A percentile compares a stretch with the other conserved stretches of the same genome.
Evolutionary conservation across 30 jellyfish, hydroid and myxozoan genomes (phyloP).

Genomic region (Catostylus mosaicus): DNA sequence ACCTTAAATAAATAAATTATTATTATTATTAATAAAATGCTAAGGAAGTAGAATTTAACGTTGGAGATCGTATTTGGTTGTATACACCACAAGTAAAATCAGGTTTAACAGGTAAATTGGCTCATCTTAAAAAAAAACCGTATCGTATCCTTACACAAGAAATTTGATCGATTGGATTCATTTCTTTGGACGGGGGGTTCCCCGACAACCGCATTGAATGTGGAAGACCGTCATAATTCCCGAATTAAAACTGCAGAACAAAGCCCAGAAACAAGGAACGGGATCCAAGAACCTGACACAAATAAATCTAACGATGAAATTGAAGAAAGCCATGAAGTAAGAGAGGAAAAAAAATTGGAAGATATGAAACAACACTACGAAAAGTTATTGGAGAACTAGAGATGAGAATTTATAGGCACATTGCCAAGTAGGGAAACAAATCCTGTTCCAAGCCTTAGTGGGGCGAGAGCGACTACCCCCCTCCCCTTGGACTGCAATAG

Average conservation of each 20-base stretch:
- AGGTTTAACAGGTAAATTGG: too few relatives aligned
- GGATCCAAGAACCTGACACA: slow-evolving; percentile 27
- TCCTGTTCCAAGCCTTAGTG: too few relatives aligned
- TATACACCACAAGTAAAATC: too few relatives aligned
- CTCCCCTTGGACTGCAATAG: too few relatives aligned
- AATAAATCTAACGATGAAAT: neutral
- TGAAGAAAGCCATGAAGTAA: neutral
- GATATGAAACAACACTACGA: slow-evolving; percentile 30
- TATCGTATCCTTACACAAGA: too few relatives aligned
- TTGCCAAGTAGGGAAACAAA: too few relatives aligned
- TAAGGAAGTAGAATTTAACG: too few relatives aligned
- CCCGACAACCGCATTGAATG: neutral
- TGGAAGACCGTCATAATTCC: slow-evolving; percentile 1
- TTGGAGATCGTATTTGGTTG: too few relatives aligned
- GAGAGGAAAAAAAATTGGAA: slow-evolving; percentile 2
- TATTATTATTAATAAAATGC: too few relatives aligned
- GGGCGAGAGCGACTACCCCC: too few relatives aligned
- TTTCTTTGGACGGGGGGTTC: slow-evolving; percentile 24
- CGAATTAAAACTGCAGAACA: slow-evolving; percentile 9
- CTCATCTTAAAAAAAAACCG: too few relatives aligned
- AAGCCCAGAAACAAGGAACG: slow-evolving; percentile 1
- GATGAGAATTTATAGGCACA: slow-evolving; percentile 23
- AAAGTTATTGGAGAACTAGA: slow-evolving; percentile 29
- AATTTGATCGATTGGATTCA: slow-evolving; percentile 7
- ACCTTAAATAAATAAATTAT: too few relatives aligned